These are phyloP conservation scores for Anas platyrhynchos DNA, from an alignment of 2,113 vertebrate genomes.

Conservation along the genomic window DNA sequence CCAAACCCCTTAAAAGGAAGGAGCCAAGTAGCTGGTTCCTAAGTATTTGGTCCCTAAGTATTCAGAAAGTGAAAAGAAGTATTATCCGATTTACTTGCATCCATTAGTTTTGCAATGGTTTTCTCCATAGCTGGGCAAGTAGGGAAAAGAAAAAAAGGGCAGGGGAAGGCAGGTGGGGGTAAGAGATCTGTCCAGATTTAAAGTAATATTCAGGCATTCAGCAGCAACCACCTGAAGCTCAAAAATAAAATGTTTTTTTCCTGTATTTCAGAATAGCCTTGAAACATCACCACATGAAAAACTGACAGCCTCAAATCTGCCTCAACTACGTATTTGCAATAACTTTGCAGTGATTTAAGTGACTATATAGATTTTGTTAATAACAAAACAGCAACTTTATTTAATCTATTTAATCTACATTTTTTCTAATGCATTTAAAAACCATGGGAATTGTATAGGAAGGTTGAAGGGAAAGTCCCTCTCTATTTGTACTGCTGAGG, in stretches of 20 bases:
- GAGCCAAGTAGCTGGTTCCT: neutral
- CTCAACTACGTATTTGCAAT: neutral
- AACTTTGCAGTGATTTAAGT: neutral
- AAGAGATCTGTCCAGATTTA: neutral
- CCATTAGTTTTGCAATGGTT: neutral
- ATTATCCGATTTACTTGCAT: neutral
- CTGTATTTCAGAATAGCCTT: neutral
- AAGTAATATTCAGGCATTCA: neutral
- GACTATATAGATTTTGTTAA: neutral
- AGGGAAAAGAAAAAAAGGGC: no score
- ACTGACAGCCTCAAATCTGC: neutral
- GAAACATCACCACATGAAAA: neutral
- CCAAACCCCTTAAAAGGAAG: neutral
- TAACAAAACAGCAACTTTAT: slow-evolving; percentile 36
- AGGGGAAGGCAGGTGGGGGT: neutral
- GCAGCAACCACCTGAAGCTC: neutral
- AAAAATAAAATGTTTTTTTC: neutral
- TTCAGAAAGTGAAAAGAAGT: neutral
- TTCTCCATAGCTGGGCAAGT: no score
- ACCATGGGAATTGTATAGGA: neutral
- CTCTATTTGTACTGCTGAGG: neutral
- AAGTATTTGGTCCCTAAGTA: neutral
- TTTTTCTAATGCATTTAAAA: slow-evolving; percentile 28
- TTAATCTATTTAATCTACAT: neutral
- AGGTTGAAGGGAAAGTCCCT: neutral